A percentile compares a stretch with the other conserved stretches of the same genome.
phyloP scores from a whole-genome alignment of 2,888 invertebrate genomes.

The Adelphocoris suturalis region DNA sequence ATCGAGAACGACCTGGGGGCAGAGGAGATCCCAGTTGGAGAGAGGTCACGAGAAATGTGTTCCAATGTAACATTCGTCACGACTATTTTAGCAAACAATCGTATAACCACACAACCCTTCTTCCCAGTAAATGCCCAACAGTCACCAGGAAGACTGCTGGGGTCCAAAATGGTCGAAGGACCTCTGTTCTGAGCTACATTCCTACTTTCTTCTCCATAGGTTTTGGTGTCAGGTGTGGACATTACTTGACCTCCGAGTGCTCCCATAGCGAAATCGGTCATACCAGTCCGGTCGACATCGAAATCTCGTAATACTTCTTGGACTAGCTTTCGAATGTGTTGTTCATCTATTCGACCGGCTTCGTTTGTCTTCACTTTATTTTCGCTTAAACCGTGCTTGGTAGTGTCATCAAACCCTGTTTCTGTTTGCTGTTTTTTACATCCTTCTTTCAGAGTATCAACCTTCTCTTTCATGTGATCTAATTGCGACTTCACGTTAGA shows the following conservation, averaged over 20 bases:
- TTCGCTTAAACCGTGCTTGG: neutral
- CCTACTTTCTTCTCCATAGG: neutral
- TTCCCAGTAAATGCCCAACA: constrained; percentile 82
- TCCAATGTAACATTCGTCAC: constrained; percentile 81
- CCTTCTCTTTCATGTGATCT: neutral
- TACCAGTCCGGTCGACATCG: constrained; percentile 46
- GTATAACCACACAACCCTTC: constrained; percentile 80
- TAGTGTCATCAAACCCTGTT: neutral
- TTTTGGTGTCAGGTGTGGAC: neutral
- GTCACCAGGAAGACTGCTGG: constrained; percentile 80
- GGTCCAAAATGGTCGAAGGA: constrained; percentile 69
- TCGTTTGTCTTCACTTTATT: neutral
- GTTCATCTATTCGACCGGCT: neutral
- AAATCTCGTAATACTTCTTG: constrained; percentile 17
- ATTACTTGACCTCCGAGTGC: constrained; percentile 42
- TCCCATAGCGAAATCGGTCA: constrained; percentile 59
- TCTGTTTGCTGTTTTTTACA: neutral
- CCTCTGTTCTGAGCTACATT: neutral
- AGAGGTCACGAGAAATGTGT: constrained; percentile 80
- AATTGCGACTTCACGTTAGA: neutral
- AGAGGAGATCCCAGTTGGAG: constrained; percentile 80
- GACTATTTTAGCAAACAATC: constrained; percentile 79
- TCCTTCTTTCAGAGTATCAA: neutral
- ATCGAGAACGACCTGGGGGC: constrained; percentile 79
- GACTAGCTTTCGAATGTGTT: neutral